These are phyloP conservation scores for Paradisaea rubra DNA, from an alignment of 2,113 vertebrate species.

Conservation along the genomic window DNA sequence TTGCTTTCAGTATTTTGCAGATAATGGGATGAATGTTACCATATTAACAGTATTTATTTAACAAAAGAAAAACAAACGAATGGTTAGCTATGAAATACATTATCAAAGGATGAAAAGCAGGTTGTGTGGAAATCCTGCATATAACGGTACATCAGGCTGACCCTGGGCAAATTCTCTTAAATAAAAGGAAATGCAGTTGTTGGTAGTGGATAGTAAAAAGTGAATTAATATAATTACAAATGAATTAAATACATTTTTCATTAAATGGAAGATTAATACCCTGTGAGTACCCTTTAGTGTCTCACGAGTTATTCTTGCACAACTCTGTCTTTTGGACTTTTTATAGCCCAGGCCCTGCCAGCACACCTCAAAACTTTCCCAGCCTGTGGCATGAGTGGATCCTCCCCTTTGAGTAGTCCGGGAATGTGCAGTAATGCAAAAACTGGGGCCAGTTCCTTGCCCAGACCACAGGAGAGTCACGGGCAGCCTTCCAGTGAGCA, in stretches of 20 bases:
- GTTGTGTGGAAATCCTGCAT: not conserved
- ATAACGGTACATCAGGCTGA: not conserved
- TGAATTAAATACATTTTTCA: not conserved
- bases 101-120: not conserved
- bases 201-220: not conserved
- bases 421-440: not conserved
- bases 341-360: not conserved
- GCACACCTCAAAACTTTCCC: not conserved
- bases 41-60: not conserved
- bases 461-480: too few relatives aligned
- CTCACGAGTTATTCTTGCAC: not conserved
- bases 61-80: not conserved
- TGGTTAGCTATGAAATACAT: not conserved
- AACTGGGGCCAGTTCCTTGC: not conserved
- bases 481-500: not conserved
- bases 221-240: not conserved
- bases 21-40: not conserved
- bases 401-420: not conserved
- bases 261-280: not conserved
- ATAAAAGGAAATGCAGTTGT: not conserved
- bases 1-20: not conserved
- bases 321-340: not conserved
- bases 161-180: not conserved
- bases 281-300: not conserved
- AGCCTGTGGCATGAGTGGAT: not conserved